These are phyloP conservation scores for Drosophila tropicalis DNA, from an alignment of 1,140 invertebrate species.

Conservation along the genomic window DNA sequence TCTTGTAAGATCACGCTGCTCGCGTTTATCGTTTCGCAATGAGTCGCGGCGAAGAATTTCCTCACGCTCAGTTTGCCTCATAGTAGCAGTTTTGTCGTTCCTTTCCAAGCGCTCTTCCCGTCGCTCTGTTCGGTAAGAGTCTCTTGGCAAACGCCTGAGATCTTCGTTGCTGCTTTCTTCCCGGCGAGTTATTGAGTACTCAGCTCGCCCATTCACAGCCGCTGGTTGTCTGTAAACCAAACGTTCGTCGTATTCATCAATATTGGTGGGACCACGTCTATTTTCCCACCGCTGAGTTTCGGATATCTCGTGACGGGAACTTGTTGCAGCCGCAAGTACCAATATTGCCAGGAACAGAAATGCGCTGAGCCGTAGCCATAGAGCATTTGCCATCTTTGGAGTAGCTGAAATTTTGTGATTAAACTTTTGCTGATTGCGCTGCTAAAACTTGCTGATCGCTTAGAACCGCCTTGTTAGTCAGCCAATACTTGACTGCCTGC, in stretches of 20 bases:
- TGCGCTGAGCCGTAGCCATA: constrained; percentile 51
- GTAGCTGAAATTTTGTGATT: constrained; percentile 24
- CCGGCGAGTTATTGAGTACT: constrained; percentile 1
- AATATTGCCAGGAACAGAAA: constrained; percentile 46
- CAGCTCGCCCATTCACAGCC: background rate
- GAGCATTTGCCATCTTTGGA: constrained; percentile 41
- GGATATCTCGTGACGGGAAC: constrained; percentile 5
- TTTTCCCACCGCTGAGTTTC: constrained; percentile 30
- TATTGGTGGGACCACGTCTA: background rate
- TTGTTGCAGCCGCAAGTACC: constrained; percentile 19
- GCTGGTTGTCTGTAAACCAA: constrained; percentile 64
- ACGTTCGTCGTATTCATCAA: constrained; percentile 65
- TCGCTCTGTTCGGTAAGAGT: background rate
- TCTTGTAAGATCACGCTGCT: background rate
- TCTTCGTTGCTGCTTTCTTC: background rate
- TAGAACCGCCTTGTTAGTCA: background rate
- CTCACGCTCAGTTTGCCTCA: background rate
- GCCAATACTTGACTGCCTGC: constrained; percentile 56
- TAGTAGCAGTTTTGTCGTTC: background rate
- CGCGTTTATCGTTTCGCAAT: background rate
- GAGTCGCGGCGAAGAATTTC: background rate
- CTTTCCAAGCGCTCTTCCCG: constrained; percentile 4
- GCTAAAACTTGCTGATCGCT: background rate
- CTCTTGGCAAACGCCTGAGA: too few species aligned
- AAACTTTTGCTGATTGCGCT: background rate